Conservation (phyloP, 2,888 invertebrate genomes). For the Pelosia muscerda region DNA sequence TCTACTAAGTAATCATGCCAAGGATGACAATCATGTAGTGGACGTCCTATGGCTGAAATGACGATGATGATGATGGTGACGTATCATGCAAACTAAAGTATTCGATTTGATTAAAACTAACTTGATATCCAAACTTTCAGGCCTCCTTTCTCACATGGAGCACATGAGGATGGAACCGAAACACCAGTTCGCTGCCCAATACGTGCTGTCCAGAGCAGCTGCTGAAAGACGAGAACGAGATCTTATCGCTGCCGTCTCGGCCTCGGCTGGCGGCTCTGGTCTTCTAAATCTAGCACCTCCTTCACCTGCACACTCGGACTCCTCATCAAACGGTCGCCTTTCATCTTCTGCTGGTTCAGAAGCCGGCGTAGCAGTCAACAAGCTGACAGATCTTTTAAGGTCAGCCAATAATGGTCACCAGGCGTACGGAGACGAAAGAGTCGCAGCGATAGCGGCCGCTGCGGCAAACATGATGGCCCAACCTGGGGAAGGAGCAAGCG, state of each 20-base stretch:
- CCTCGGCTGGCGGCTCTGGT: slow-evolving; percentile 89
- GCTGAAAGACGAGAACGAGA: slow-evolving; percentile 96
- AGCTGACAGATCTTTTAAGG: slow-evolving; percentile 87
- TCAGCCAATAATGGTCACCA: slow-evolving; percentile 89
- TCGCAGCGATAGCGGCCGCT: slow-evolving; percentile 91
- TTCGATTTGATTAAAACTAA: background rate
- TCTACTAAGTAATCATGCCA: no score
- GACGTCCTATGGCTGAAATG: no score
- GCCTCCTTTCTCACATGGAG: slow-evolving; percentile 97
- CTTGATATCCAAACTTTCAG: slow-evolving; percentile 81
- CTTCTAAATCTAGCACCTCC: slow-evolving; percentile 92
- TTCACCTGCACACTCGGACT: slow-evolving; percentile 94
- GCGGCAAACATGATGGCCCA: slow-evolving; percentile 88
- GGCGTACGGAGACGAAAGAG: slow-evolving; percentile 89
- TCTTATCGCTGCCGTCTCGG: slow-evolving; percentile 89
- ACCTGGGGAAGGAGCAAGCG: slow-evolving; percentile 87
- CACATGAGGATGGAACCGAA: slow-evolving; percentile 99
- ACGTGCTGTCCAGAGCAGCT: slow-evolving; percentile 95
- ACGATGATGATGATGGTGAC: no score
- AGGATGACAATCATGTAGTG: no score
- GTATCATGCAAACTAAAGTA: background rate
- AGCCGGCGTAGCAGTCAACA: slow-evolving; percentile 88
- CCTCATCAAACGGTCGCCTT: slow-evolving; percentile 93
- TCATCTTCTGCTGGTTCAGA: slow-evolving; percentile 94
- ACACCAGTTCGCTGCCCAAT: slow-evolving; percentile 98